Percentiles rank a stretch among this genome's conserved stretches.
These are phyloP conservation scores for Philhelius pedissequus DNA, from an alignment of 2,888 invertebrate species.

Conservation along the genomic window DNA sequence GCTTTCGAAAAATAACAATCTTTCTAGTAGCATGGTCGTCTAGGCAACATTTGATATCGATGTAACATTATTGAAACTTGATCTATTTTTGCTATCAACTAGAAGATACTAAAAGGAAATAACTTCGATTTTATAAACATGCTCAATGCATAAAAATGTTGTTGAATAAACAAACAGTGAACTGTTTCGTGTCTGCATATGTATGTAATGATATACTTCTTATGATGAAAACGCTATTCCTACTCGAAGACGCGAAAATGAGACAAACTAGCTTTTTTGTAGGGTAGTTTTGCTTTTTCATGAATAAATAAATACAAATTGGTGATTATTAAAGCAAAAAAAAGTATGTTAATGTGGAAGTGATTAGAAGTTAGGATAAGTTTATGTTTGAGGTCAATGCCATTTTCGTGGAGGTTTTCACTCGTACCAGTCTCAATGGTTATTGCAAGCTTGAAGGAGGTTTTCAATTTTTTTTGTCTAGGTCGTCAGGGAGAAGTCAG, in stretches of 20 bases:
- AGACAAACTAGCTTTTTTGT: conserved; percentile 4
- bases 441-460: neutral
- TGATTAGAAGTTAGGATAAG: conserved; percentile 53
- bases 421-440: conserved; percentile 62
- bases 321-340: conserved; percentile 4
- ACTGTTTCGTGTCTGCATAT: conserved; percentile 28
- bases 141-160: conserved; percentile 63
- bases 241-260: conserved; percentile 15
- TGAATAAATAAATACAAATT: conserved; percentile 60
- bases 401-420: conserved; percentile 36
- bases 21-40: conserved; percentile 23
- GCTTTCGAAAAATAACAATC: conserved; percentile 62
- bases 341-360: conserved; percentile 58
- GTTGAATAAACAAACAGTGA: conserved; percentile 55
- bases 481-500: conserved; percentile 8
- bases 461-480: conserved; percentile 17
- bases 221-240: conserved; percentile 5
- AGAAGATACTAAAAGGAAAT: neutral
- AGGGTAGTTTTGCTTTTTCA: conserved; percentile 24
- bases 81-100: conserved; percentile 58
- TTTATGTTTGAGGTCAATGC: conserved; percentile 67
- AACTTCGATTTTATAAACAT: conserved; percentile 34
- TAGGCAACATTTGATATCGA: conserved; percentile 52
- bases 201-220: conserved; percentile 15
- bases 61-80: conserved; percentile 66